Evolutionary conservation across 2,113 vertebrate genomes (phyloP), one percentile per base, ranked within the genome.

Genomic region (Rhipidura dahli): DNA sequence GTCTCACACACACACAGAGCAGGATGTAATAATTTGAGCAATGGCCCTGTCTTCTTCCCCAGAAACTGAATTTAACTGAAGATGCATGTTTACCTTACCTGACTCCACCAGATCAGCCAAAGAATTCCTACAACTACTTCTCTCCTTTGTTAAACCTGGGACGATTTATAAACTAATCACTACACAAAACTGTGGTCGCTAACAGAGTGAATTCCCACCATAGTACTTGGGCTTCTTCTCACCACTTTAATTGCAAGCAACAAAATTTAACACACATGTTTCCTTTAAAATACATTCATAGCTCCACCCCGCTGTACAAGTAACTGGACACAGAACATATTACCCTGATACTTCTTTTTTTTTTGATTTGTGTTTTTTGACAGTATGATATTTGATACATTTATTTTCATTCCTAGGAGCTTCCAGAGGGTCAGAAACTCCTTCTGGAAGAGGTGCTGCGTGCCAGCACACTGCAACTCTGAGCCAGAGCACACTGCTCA

Each of bases 21-120:
- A 70, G 76, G 68, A 86, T 86, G 90, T 70, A 87, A 61, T 91
- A 57, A 86, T 57, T 72, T 76, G 39, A 83, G 35, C 47, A 61
- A 37, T 1, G 12, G 47, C 44, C 9, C 35, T 27, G 20, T 90
- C 54, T 42, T 88, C 40, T 66, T 73, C 50, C 20, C 35, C 42
- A 60, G 15, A 71, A 94, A 77, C 1, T 37, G 24, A 76, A 79
- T 39, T 83, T 39, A 90, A 73, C 35, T 13, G 10, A 85, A 96
- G 45, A 80, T 63, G 63, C 33, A 72, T 24, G 54, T 90, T 91
- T 80, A 66, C 54, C 45, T 83, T 28, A 56, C 33, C 65, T 73
- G 33, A 80, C 35, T 28, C 33, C 33, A 69, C 19, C 59, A 35
- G 13, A 61, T 24, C 2, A 10, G 59, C 33, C 47, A 77, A 71